Percentiles rank a stretch among this genome's conserved stretches.
These are phyloP conservation scores for Episyrphus balteatus DNA, from an alignment of 1,140 invertebrate species.

Conservation along the genomic window DNA sequence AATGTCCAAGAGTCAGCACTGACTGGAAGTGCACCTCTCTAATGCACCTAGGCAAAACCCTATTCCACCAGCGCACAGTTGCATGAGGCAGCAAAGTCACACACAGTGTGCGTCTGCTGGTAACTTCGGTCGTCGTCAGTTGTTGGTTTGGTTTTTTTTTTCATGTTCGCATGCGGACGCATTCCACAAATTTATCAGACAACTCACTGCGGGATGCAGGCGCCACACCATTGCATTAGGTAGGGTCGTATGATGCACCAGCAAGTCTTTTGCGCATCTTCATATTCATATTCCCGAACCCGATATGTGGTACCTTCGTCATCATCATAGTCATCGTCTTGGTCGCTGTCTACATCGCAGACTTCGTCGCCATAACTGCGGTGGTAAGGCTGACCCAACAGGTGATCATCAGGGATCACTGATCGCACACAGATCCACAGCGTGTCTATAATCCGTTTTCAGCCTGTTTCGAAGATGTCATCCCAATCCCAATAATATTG, in stretches of 20 bases:
- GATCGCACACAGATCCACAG: slow-evolving; percentile 2
- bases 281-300: not conserved
- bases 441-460: not conserved
- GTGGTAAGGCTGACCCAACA: not conserved
- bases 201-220: slow-evolving; percentile 8
- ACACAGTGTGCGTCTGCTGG: too few relatives aligned
- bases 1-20: too few relatives aligned
- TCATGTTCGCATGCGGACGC: not conserved
- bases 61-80: too few relatives aligned
- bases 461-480: not conserved
- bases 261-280: not conserved
- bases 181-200: slow-evolving; percentile 8
- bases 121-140: too few relatives aligned
- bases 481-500: not conserved
- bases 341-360: not conserved
- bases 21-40: too few relatives aligned
- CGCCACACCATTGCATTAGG: slow-evolving; percentile 3
- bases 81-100: too few relatives aligned
- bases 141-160: too few relatives aligned
- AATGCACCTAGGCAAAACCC: too few relatives aligned
- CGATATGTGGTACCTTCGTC: not conserved
- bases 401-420: not conserved
- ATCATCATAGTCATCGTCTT: not conserved
- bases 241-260: not conserved
- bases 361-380: not conserved